Evolutionary conservation across 2,888 invertebrate genomes (phyloP).

Genomic region (Thalpophila matura): DNA sequence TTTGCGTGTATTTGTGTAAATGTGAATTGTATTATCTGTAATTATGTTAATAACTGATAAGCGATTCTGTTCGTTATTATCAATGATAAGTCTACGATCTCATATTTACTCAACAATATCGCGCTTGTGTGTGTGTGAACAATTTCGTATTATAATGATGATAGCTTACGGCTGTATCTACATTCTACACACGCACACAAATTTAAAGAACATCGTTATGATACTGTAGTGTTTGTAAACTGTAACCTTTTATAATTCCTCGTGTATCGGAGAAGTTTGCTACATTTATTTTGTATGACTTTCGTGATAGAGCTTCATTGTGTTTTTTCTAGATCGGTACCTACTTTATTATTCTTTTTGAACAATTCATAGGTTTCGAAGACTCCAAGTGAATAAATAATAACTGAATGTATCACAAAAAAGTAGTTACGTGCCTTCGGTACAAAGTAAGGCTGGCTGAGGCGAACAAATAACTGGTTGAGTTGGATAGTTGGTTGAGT

Average conservation of each 20-base stretch:
- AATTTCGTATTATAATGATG: constrained; percentile 52
- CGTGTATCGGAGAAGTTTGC: constrained; percentile 39
- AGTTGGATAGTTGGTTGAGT: constrained; percentile 80
- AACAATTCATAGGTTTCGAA: constrained; percentile 58
- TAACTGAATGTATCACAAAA: constrained; percentile 61
- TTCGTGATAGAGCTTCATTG: constrained; percentile 33
- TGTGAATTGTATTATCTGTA: constrained; percentile 55
- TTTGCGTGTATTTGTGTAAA: constrained; percentile 41
- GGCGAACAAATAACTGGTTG: constrained; percentile 79
- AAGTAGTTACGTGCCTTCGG: constrained; percentile 63
- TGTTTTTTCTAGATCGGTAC: constrained; percentile 42
- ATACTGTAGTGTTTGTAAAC: constrained; percentile 60
- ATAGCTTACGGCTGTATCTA: constrained; percentile 53
- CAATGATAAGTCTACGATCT: constrained; percentile 62
- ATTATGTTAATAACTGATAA: constrained; percentile 58
- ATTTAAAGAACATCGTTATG: constrained; percentile 50
- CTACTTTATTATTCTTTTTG: constrained; percentile 57
- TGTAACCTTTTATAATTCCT: constrained; percentile 56
- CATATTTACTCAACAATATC: constrained; percentile 56
- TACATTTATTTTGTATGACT: constrained; percentile 49
- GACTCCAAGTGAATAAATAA: constrained; percentile 59
- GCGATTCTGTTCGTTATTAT: constrained; percentile 60
- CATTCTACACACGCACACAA: constrained; percentile 53
- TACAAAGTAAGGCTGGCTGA: constrained; percentile 73
- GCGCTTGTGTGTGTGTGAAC: constrained; percentile 50